Evolutionary conservation across 2,888 invertebrate species (phyloP), one percentile per base, ranked within the genome.

Genomic region (Acronicta aceris): DNA sequence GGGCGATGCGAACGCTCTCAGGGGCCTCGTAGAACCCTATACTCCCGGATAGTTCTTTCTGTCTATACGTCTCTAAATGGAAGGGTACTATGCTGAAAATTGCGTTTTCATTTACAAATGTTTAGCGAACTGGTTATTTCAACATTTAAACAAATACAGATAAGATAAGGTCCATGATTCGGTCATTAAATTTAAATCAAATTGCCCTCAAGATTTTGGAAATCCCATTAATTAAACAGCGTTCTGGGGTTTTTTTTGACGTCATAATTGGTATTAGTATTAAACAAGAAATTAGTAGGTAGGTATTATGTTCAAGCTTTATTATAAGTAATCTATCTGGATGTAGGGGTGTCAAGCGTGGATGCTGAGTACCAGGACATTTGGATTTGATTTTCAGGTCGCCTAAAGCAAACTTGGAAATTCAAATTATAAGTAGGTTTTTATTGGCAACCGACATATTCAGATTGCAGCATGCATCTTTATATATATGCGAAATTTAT

Each of bases 1-100:
- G 63, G 56, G 68, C 58, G 67, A 69, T 55, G 68, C 56, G 59
- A 74, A 67, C 60, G 54, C 69, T 73, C 87, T 81, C 87, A 48
- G 46, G 84, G 81, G 86, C 55, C 76, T 72, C 81, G 65, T 85
- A 76, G 50, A 56, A 75, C 71, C 69, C 70, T 67, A 65, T 68
- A 72, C 64, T 73, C 71, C 62, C 49, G 56, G 59, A 66, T 69
- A 71, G 70, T 72, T 75, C 60, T 62, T 57, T 67, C 47, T 55
- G 3, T 25, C 4, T 21, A 25, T 38, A 43, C 42, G 66, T 54
- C 56, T 61, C 33, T 50, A 58, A 74, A 72, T 66, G 52, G 60
- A 46, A 59, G 46, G 25, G 57, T 59, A 68, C 12, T 1, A 13
- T 1, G 4, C 21, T 21, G 21, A 21, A 4, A 21, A 21, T 21